Base-by-base conservation (phyloP, 1,140 invertebrate species). In the Centruroides sculpturatus region DNA sequence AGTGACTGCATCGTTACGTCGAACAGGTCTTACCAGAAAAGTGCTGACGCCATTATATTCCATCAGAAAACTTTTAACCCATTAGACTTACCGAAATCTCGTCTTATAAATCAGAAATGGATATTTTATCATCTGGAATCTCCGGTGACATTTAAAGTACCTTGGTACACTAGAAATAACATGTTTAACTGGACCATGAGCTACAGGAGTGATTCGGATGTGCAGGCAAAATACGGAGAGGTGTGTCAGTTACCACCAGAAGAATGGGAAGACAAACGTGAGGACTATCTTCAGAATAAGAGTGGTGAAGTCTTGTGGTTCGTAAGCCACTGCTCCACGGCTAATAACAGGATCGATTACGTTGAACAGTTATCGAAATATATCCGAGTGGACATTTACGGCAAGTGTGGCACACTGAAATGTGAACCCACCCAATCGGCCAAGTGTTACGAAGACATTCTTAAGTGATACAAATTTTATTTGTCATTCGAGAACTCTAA, bases 331-430 rank as follows among this genome's bases (percentile, higher is more conserved):
- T 86, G 84, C 66, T 5, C 65, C 3, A 73, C 80, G 0, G 64
- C 63, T 13, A 81, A 80, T 62, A 69, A 70, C 3, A 70, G 85
- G 12, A 71, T 80, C 62, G 47, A 72, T 2, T 84, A 81, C 65
- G 80, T 79, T 0, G 60, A 69, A 35, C 69, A 82, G 62, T 71
- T 87, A 3, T 64, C 74, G 51, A 73, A 75, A 47, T 71, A 80
- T 64, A 76, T 86, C 52, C 49, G 68, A 3, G 78, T 87, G 7
- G 83, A 86, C 69, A 74, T 84, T 10, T 87, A 80, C 64, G 87
- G 86, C 11, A 63, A 61, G 0, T 89, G 86, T 72, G 71, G 70
- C 64, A 57, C 13, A 5, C 59, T 35, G 3, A 54, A 13, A 7
- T 58, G 51, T 1, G 60, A 54, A 46, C 13, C 54, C 59, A 59